phyloP scores from a whole-genome alignment of 92 coral and sea anemone species.

The Blastomussa wellsi region DNA sequence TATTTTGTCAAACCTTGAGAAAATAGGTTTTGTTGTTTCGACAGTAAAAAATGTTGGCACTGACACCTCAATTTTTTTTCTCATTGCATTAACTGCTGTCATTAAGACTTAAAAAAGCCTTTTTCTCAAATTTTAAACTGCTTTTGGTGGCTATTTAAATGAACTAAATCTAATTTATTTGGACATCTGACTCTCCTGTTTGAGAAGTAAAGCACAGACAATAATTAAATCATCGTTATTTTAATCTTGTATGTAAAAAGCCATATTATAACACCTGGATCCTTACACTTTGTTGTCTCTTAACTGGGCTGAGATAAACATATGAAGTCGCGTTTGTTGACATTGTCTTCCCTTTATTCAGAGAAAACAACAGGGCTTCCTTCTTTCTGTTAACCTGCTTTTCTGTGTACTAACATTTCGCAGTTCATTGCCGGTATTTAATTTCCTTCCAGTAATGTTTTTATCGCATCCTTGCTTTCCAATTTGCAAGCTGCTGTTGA shows the following conservation, averaged over 20 bases:
- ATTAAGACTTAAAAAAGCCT: background rate
- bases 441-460: background rate
- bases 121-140: background rate
- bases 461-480: background rate
- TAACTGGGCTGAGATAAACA: background rate
- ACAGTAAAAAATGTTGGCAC: background rate
- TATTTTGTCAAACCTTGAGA: background rate
- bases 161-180: background rate
- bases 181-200: background rate
- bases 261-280: background rate
- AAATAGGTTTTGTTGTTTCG: background rate
- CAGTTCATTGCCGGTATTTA: background rate
- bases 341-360: background rate
- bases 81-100: background rate
- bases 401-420: background rate
- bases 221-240: background rate
- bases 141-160: background rate
- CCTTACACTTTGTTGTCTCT: background rate
- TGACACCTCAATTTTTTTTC: background rate
- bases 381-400: background rate
- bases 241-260: background rate
- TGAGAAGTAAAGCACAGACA: background rate
- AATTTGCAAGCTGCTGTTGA: slow-evolving; percentile 9
- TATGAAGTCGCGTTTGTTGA: slow-evolving; percentile 7
- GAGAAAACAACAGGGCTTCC: background rate